Base-by-base conservation (phyloP, 2,113 vertebrate species). In the Brienomyrus longianalis region DNA sequence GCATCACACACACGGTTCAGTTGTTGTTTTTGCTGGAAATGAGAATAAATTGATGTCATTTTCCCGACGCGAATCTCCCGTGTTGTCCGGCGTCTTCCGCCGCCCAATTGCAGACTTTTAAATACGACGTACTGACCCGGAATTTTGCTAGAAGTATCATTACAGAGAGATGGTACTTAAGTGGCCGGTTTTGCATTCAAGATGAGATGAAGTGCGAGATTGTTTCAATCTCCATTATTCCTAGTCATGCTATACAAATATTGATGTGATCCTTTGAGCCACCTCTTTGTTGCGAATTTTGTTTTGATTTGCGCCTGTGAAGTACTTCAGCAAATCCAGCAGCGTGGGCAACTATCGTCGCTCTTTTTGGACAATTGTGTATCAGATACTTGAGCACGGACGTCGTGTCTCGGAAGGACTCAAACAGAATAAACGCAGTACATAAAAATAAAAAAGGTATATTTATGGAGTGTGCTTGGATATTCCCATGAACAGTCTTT, bases 161-260 rank as follows among this genome's bases (percentile, higher is more conserved):
- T 96, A 94, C 93, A 94, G 91, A 91, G 93, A 86, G 93, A 95
- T 93, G 95, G 94, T 95, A 96, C 97, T 98, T 92, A 93, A 97
- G 95, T 92, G 94, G 94, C 95, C 96, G 96, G 97, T 97, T 96
- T 95, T 95, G 94, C 96, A 96, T 97, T 97, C 95, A 96, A 97
- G 97, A 97, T 97, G 94, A 95, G 93, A 96, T 97, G 93, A 94
- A 96, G 95, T 95, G 93, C 93, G 93, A 93, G 95, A 94, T 96
- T 96, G 96, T 96, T 96, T 95, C 95, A 94, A 96, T 96, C 95
- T 95, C 97, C 96, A 98, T 97, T 99, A 99, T 99, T 99, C 97
- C 95, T 96, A 97, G 97, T 97, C 98, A 99, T 98, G 98, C 96
- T 98, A 97, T 96, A 95, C 98, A 99, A 99, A 99, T 98, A 99